Base-by-base conservation (phyloP, 2,113 vertebrate genomes). In the Syngnathoides biaculeatus region DNA sequence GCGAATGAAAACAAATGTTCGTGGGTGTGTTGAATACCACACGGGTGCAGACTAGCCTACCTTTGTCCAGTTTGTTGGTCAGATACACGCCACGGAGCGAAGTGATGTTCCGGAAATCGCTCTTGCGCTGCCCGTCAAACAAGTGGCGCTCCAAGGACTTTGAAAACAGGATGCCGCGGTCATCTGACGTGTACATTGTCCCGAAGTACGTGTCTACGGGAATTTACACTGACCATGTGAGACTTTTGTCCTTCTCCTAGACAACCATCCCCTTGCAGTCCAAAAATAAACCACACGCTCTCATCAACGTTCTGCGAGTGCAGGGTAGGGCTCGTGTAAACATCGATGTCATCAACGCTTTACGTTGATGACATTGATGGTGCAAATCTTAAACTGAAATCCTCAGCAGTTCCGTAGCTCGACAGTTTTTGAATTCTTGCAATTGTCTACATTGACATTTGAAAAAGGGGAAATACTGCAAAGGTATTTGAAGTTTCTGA, bases 131-230 rank as follows among this genome's bases (percentile, higher is more conserved):
- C 1, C 81, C 85, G 3, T 89, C 80, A 64, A 90, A 93, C 67
- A 93, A 82, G 79, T 92, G 91, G 68, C 83, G 83, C 67, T 91
- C 92, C 5, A 93, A 82, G 0, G 91, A 93, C 73, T 92, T 92
- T 68, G 85, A 89, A 69, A 89, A 92, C 48, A 91, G 76, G 74
- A 88, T 79, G 0, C 91, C 88, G 0, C 79, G 89, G 62, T 89
- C 79, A 57, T 92, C 91, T 30, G 87, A 92, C 8, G 90, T 92
- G 71, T 89, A 91, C 83, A 93, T 88, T 26, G 92, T 92, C 27
- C 92, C 93, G 57, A 92, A 93, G 82, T 80, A 92, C 11, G 91
- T 91, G 60, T 92, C 92, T 87, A 80, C 53, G 42, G n/a, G 35
- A 67, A 30, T 10, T 48, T 14, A 57, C 55, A 57, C 3, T 56